Base-by-base conservation (phyloP, 2,797 vertebrate genomes). In the Brachyalestes nurse region DNA sequence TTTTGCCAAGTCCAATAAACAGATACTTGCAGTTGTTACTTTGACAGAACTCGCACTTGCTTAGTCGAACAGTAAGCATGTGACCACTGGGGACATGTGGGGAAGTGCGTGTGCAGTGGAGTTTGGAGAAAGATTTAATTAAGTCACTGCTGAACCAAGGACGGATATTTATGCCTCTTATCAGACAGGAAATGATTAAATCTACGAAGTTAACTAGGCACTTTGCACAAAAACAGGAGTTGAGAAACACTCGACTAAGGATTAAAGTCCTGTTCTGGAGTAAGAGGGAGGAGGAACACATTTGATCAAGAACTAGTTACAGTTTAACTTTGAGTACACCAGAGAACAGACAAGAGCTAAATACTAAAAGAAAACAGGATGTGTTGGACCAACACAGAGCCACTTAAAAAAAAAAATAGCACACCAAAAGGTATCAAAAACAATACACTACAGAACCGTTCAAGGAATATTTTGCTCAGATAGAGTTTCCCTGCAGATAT, bases 221-320 rank as follows among this genome's bases (percentile, higher is more conserved):
- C 28, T 57, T 40, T 61, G 67, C 17, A 64, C 67, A 13, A 60
- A 49, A 23, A n/a, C 10, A 1, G 25, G 40, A 58, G 49, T 74
- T 73, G 77, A 73, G 81, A 65, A 55, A 71, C 69, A 83, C 12
- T 12, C n/a, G 16, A 17, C 51, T 57, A 67, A 80, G 80, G 80
- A 70, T 61, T 61, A 83, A 82, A 80, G 70, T 83, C 69, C 76
- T 51, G n/a, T 25, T 40, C 42, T 61, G 23, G 19, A 79, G 45
- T 23, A 28, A 49, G 4, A 13, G 51, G 1, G 40, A 5, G 12
- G 23, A 66, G 7, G 61, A 23, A 51, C 74, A 40, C 17, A 13
- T n/a, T 45, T 23, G 0, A n/a, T 67, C 25, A 23, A 21, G 49
- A 25, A 8, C 14, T 72, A 40, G 47, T 82, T 81, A 75, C 10